Evolutionary conservation across 53 echinoderm and acorn worm genomes (phyloP).

Genomic region (Antedon mediterranea): DNA sequence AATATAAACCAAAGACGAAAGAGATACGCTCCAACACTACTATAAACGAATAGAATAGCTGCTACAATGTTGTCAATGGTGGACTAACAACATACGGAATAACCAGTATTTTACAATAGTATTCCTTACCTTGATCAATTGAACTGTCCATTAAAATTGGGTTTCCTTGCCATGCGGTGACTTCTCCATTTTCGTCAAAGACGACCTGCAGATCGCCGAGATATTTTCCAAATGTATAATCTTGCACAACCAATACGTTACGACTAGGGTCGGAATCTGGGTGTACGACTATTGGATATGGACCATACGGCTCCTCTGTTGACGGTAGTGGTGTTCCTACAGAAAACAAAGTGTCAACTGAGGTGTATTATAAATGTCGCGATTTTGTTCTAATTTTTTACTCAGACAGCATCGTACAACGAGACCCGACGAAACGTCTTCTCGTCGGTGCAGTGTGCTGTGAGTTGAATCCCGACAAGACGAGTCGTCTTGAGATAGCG

Average conservation of each 20-base stretch:
- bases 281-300: constrained; percentile 47
- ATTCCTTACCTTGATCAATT: constrained; percentile 29
- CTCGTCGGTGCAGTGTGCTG: too few relatives aligned
- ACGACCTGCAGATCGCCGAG: constrained; percentile 55
- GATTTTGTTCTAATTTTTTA: too few relatives aligned
- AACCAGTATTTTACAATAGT: background rate
- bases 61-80: too few relatives aligned
- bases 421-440: too few relatives aligned
- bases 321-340: constrained; percentile 59
- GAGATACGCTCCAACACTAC: too few relatives aligned
- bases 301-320: constrained; percentile 28
- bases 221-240: constrained; percentile 50
- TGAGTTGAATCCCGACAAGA: too few relatives aligned
- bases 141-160: constrained; percentile 43
- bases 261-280: constrained; percentile 17
- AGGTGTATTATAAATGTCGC: too few relatives aligned
- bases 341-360: background rate
- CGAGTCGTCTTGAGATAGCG: too few relatives aligned
- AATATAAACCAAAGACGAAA: too few relatives aligned
- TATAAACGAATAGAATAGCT: too few relatives aligned
- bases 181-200: constrained; percentile 51
- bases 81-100: too few relatives aligned
- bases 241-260: constrained; percentile 55
- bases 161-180: constrained; percentile 49
- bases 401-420: too few relatives aligned